phyloP scores from a whole-genome alignment of 1,140 invertebrate species.

The Drosophila mojavensis region DNA sequence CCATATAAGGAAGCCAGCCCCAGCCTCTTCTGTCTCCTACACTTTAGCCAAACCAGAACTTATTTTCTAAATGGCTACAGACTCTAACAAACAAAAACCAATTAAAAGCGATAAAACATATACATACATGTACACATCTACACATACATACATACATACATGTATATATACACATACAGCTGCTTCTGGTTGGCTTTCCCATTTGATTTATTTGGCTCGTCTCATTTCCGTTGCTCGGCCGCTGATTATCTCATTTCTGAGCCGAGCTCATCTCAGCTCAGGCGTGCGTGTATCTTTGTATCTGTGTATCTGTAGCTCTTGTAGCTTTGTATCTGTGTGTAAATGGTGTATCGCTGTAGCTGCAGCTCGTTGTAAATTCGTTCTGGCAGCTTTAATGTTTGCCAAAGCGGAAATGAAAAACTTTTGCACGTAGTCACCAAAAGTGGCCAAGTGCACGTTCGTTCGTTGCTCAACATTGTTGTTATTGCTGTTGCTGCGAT shows the following conservation, averaged over 20 bases:
- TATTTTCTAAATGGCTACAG: too few species aligned
- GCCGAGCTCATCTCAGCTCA: constrained; percentile 22
- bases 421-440: constrained; percentile 76
- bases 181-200: constrained; percentile 36
- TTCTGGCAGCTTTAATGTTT: constrained; percentile 81
- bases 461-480: constrained; percentile 13
- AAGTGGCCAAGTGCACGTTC: constrained; percentile 78
- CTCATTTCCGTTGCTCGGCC: constrained; percentile 63
- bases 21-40: too few species aligned
- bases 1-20: too few species aligned
- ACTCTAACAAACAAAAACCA: too few species aligned
- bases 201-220: constrained; percentile 71
- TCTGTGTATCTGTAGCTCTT: constrained; percentile 12
- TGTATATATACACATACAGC: constrained; percentile 5
- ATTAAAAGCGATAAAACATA: too few species aligned
- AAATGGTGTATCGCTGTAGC: not conserved
- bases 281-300: constrained; percentile 56
- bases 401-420: constrained; percentile 81
- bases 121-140: not conserved
- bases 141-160: not conserved
- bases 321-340: constrained; percentile 12
- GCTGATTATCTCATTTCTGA: constrained; percentile 60
- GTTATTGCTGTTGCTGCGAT: constrained; percentile 52
- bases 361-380: constrained; percentile 73
- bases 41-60: too few species aligned